Evolutionary conservation across 2,113 vertebrate genomes (phyloP).

Genomic region (Cnemophilus loriae): DNA sequence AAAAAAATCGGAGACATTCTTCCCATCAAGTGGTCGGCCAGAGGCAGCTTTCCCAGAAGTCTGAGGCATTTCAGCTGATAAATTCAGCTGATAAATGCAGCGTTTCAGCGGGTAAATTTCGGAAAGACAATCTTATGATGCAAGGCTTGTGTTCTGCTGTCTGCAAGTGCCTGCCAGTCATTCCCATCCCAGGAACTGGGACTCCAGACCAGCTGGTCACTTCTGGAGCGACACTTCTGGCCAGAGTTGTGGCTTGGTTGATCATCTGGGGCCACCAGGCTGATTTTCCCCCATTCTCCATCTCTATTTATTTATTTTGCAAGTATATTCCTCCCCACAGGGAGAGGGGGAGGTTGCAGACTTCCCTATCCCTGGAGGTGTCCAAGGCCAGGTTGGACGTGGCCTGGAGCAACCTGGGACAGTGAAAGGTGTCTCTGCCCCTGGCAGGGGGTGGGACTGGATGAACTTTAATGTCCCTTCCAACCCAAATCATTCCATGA

Average conservation of each 20-base stretch:
- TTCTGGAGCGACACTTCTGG: background rate
- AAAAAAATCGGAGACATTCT: background rate
- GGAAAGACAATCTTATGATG: background rate
- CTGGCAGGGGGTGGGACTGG: background rate
- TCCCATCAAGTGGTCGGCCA: background rate
- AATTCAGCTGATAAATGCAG: conserved; percentile 35
- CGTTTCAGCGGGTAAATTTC: background rate
- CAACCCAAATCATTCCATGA: background rate
- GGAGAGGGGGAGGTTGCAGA: background rate
- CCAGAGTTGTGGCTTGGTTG: background rate
- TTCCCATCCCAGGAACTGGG: background rate
- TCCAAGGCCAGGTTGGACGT: rapidly evolving
- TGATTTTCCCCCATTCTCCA: background rate
- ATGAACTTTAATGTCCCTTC: background rate
- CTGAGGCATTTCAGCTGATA: conserved; percentile 30
- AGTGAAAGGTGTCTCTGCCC: background rate
- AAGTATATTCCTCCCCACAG: background rate
- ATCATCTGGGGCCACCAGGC: background rate
- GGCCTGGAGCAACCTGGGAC: background rate
- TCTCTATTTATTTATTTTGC: background rate
- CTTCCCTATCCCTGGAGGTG: background rate
- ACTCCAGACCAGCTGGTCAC: background rate
- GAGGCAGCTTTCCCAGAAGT: conserved; percentile 18
- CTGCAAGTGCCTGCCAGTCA: background rate
- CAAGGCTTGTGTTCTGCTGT: background rate